Conservation (phyloP, 2,888 invertebrate species). For the Chydorus sphaericus region DNA sequence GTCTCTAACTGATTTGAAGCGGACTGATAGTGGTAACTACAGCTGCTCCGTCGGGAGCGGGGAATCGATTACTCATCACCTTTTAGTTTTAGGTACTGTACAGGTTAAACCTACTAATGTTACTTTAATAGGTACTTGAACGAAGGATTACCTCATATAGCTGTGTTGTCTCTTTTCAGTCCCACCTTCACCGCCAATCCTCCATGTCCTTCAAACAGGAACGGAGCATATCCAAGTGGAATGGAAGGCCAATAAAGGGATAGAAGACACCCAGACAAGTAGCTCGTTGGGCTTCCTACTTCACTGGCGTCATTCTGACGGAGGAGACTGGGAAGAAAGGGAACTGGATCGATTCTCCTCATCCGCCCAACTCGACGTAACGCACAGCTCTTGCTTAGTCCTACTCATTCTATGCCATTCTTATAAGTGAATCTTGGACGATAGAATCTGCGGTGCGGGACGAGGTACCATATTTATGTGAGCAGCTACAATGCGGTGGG, state of each 20-base stretch:
- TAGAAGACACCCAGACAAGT: slow-evolving; percentile 51
- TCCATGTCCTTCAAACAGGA: slow-evolving; percentile 60
- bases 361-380: slow-evolving; percentile 42
- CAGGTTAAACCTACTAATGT: no score
- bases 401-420: no score
- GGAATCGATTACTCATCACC: slow-evolving; percentile 37
- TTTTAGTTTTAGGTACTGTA: slow-evolving; percentile 26
- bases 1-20: slow-evolving; percentile 33
- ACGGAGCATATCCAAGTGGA: slow-evolving; percentile 56
- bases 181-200: slow-evolving; percentile 53
- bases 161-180: slow-evolving; percentile 32
- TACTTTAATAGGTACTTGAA: no score
- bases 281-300: slow-evolving; percentile 50
- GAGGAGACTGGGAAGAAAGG: slow-evolving; percentile 47
- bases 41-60: slow-evolving; percentile 38
- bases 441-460: slow-evolving; percentile 49
- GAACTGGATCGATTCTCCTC: slow-evolving; percentile 47
- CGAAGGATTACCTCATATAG: background rate
- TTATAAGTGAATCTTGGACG: background rate
- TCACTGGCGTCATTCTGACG: slow-evolving; percentile 29
- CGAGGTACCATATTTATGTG: slow-evolving; percentile 57
- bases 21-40: slow-evolving; percentile 39
- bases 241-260: no score
- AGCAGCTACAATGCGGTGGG: slow-evolving; percentile 83
- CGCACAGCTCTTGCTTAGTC: no score